A percentile compares a stretch with the other conserved stretches of the same genome.
These are phyloP conservation scores for Cyprinodon brontotheroides DNA, from an alignment of 2,113 vertebrate species.

Conservation along the genomic window DNA sequence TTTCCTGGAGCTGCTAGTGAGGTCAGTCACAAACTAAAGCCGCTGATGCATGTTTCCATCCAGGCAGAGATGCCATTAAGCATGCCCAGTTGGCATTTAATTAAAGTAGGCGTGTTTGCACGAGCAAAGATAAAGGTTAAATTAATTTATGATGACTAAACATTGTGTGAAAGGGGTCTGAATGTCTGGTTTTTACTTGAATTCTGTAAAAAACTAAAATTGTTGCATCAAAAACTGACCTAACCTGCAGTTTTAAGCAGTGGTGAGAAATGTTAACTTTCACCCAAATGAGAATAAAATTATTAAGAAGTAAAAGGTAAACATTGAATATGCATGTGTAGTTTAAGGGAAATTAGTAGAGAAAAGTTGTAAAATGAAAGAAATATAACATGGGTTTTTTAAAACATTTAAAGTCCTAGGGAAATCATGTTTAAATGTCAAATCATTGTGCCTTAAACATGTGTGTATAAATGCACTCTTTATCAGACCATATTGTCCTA, in stretches of 20 bases:
- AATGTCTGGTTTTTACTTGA: not conserved
- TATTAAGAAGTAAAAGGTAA: not conserved
- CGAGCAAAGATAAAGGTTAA: not conserved
- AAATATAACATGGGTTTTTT: no score
- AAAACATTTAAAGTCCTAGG: no score
- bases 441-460: no score
- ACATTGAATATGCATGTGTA: not conserved
- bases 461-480: no score
- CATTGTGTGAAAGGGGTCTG: not conserved
- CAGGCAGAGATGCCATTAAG: not conserved
- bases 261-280: not conserved
- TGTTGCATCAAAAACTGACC: not conserved
- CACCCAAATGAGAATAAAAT: not conserved
- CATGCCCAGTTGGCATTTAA: not conserved
- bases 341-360: not conserved
- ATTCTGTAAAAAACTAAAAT: not conserved
- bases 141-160: not conserved
- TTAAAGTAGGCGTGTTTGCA: not conserved
- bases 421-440: no score
- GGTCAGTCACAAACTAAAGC: conserved; percentile 65
- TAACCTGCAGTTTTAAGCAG: not conserved
- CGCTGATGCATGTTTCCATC: not conserved
- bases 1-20: conserved; percentile 79
- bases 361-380: no score
- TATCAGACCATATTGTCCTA: no score